phyloP scores from a whole-genome alignment of 1,140 invertebrate genomes.

The Gryllus bimaculatus region DNA sequence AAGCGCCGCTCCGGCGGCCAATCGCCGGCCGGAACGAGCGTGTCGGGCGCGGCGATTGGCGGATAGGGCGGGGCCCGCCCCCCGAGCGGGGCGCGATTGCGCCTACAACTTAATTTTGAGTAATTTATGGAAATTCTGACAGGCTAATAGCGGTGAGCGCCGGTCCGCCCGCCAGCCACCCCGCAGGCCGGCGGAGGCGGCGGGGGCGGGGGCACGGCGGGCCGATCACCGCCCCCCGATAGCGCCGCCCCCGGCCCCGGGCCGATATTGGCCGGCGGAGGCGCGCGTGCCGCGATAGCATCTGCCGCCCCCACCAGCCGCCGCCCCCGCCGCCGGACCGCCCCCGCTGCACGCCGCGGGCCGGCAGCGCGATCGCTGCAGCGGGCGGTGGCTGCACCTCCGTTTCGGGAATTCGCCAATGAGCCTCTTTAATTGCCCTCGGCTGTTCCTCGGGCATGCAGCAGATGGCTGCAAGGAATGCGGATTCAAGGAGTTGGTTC shows the following conservation, averaged over 20 bases:
- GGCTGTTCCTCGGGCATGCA: no score
- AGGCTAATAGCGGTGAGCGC: not conserved
- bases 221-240: not conserved
- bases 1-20: not conserved
- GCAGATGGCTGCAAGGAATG: no score
- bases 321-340: not conserved
- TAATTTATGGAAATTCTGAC: conserved; percentile 5
- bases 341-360: not conserved
- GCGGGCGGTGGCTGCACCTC: no score
- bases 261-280: not conserved
- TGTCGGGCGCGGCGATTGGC: not conserved
- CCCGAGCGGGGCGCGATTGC: not conserved
- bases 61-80: not conserved
- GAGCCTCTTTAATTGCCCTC: no score
- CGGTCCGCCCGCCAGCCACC: not conserved
- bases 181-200: no score
- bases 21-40: not conserved
- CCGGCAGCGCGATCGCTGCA: no score
- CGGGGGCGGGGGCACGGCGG: no score
- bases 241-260: not conserved
- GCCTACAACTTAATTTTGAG: not conserved
- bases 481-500: no score
- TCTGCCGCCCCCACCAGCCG: not conserved
- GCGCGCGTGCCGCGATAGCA: not conserved
- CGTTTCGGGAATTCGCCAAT: no score